A percentile compares a stretch with the other conserved stretches of the same genome.
phyloP scores from a whole-genome alignment of 1,140 invertebrate genomes.

The Danaus plexippus region DNA sequence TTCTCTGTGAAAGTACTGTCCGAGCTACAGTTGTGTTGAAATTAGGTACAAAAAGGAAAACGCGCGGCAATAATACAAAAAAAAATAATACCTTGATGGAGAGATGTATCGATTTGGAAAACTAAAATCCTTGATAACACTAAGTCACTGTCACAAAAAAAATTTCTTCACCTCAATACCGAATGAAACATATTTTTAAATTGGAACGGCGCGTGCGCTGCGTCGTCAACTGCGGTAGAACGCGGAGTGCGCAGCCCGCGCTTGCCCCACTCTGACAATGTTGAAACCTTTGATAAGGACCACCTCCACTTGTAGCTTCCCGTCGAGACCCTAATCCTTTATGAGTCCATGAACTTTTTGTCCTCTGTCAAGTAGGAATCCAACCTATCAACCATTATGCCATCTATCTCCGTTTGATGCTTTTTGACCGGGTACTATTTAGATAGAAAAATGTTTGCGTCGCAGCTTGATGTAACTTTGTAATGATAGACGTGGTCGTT shows the following conservation, averaged over 20 bases:
- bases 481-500: too few species aligned
- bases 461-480: not conserved
- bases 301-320: conserved; percentile 36
- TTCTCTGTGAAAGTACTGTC: conserved; percentile 29
- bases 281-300: conserved; percentile 59
- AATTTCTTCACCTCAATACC: conserved; percentile 51
- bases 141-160: conserved; percentile 27
- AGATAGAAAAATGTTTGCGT: conserved; percentile 8
- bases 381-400: conserved; percentile 11
- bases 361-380: conserved; percentile 25
- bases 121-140: conserved; percentile 30
- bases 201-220: conserved; percentile 50
- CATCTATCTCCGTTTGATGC: conserved; percentile 6
- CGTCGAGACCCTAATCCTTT: conserved; percentile 52
- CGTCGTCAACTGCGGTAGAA: conserved; percentile 35
- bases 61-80: conserved; percentile 34
- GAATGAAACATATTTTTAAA: conserved; percentile 52
- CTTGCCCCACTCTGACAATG: conserved; percentile 46
- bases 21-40: conserved; percentile 38
- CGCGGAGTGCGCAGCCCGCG: conserved; percentile 32
- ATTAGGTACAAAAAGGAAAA: conserved; percentile 44
- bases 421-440: conserved; percentile 4
- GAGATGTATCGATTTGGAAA: conserved; percentile 19
- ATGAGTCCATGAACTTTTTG: conserved; percentile 42
- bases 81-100: conserved; percentile 49